Conservation (phyloP, 2,113 vertebrate species). For the Cyprinodon tularosa region DNA sequence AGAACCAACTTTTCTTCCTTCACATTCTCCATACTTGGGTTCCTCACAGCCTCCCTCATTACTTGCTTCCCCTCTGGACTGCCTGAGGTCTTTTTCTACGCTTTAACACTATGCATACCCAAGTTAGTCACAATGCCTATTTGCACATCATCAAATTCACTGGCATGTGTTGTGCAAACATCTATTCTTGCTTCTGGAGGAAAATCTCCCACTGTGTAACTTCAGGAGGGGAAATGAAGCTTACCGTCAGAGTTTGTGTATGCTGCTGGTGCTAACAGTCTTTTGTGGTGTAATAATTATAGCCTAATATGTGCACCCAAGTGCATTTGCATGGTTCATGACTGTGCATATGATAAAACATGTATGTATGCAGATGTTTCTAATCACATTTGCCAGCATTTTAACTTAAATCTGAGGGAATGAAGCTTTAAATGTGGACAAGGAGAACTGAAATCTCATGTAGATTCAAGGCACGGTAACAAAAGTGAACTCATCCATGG, state of each 20-base stretch:
- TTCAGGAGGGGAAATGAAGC: slow-evolving; percentile 40
- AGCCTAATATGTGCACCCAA: slow-evolving; percentile 17
- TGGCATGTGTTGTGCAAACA: slow-evolving; percentile 16
- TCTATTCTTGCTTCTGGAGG: slow-evolving; percentile 25
- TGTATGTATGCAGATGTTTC: slow-evolving; percentile 9
- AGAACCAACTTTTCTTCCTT: slow-evolving; percentile 57
- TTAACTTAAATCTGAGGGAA: slow-evolving; percentile 39
- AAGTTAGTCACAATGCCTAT: slow-evolving; percentile 7
- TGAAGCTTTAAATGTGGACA: slow-evolving; percentile 39
- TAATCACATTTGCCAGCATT: background rate
- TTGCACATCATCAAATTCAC: slow-evolving; percentile 1
- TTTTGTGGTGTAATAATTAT: slow-evolving; percentile 20
- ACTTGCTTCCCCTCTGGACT: slow-evolving; percentile 51
- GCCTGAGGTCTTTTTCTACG: slow-evolving; percentile 54
- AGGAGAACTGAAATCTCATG: slow-evolving; percentile 26
- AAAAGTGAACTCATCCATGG: slow-evolving; percentile 24
- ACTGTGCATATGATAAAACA: slow-evolving; percentile 9
- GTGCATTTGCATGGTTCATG: slow-evolving; percentile 28
- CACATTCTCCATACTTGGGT: slow-evolving; percentile 63
- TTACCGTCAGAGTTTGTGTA: slow-evolving; percentile 38
- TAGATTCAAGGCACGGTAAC: slow-evolving; percentile 39
- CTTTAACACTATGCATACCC: slow-evolving; percentile 18
- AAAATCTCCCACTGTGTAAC: slow-evolving; percentile 19
- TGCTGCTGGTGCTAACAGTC: slow-evolving; percentile 20
- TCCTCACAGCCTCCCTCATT: slow-evolving; percentile 58